Evolutionary conservation across 1,140 invertebrate genomes (phyloP).

Genomic region (Matsumurasca onukii): DNA sequence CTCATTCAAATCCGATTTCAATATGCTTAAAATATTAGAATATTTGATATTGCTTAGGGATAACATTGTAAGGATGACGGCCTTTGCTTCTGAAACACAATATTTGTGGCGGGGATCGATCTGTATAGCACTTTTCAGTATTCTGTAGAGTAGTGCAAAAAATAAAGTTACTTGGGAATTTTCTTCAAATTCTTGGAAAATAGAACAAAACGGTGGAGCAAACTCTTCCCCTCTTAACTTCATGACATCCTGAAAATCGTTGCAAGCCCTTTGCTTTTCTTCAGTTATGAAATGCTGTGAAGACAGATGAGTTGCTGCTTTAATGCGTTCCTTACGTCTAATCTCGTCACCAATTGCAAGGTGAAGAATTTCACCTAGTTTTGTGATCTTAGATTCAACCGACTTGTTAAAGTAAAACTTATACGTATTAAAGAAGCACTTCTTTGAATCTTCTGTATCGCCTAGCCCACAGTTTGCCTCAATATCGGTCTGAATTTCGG

Average conservation of each 20-base stretch:
- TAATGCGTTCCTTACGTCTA: neutral
- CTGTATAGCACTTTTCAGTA: neutral
- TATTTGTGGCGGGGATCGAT: slow-evolving; percentile 2
- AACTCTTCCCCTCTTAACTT: neutral
- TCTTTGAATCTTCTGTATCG: neutral
- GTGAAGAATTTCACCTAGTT: slow-evolving; percentile 10
- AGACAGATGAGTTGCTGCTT: neutral
- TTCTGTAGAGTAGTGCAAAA: neutral
- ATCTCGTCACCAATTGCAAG: slow-evolving; percentile 2
- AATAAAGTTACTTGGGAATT: neutral
- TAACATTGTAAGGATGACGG: neutral
- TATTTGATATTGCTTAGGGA: too few relatives aligned
- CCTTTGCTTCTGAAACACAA: neutral
- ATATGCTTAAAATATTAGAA: too few relatives aligned
- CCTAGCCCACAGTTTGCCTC: too few relatives aligned
- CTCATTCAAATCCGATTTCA: too few relatives aligned
- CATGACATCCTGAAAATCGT: neutral
- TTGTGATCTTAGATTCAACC: slow-evolving; percentile 9
- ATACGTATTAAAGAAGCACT: neutral
- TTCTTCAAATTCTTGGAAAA: neutral
- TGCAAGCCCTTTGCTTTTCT: slow-evolving; percentile 3
- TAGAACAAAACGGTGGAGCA: neutral
- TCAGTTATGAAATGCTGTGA: neutral
- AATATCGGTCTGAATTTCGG: neutral
- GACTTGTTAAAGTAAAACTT: slow-evolving; percentile 7